Conservation (phyloP, 2,797 vertebrate species). For the Phataginus tricuspis region DNA sequence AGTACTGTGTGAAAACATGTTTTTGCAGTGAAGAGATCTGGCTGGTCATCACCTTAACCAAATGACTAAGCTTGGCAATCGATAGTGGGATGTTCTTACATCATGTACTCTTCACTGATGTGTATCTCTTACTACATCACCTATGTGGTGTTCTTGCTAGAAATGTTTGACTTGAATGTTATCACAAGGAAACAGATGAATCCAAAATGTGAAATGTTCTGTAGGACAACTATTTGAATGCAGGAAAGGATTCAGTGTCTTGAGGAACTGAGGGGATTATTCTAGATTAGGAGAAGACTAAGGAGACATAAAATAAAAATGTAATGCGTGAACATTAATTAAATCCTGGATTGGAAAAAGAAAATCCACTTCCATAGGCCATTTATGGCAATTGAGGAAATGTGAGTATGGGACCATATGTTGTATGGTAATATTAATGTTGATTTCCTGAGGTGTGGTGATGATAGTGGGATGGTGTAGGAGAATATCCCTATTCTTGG, state of each 20-base stretch:
- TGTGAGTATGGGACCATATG: background rate
- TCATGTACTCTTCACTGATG: background rate
- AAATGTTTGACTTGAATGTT: slow-evolving; percentile 41
- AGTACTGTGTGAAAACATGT: background rate
- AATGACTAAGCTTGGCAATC: background rate
- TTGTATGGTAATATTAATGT: slow-evolving; percentile 3
- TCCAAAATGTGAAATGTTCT: slow-evolving; percentile 22
- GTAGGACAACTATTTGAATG: slow-evolving; percentile 9
- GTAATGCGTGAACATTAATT: background rate
- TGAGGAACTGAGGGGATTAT: background rate
- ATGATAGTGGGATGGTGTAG: background rate
- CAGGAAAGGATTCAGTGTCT: slow-evolving; percentile 32
- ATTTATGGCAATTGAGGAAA: slow-evolving; percentile 7
- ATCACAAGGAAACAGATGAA: slow-evolving; percentile 36
- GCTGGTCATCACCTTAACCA: background rate
- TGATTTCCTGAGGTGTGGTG: background rate
- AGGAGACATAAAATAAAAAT: slow-evolving; percentile 7
- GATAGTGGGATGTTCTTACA: background rate
- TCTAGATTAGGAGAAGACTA: background rate
- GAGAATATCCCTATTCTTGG: background rate
- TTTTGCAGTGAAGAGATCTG: slow-evolving; percentile 19
- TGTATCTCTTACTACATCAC: background rate
- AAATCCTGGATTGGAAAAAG: background rate
- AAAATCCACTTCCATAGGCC: background rate
- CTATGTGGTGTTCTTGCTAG: background rate